Conservation (phyloP, 1,140 invertebrate genomes). For the Pectinophora gossypiella region DNA sequence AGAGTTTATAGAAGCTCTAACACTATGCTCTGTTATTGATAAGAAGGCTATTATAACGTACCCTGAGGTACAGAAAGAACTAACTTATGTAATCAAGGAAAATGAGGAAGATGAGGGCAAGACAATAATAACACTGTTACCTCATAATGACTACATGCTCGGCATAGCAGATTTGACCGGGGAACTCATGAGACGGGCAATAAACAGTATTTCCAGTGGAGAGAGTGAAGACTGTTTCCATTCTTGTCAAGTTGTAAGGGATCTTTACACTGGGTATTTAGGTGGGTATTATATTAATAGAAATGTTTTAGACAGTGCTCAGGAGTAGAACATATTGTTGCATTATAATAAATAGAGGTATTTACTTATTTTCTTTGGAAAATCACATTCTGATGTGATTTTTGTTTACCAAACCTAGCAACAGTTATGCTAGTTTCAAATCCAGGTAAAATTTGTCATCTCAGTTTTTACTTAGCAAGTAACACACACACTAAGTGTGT, state of each 20-base stretch:
- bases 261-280: constrained; percentile 84
- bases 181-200: constrained; percentile 92
- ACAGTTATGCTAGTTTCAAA: too few relatives aligned
- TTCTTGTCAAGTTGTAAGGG: constrained; percentile 83
- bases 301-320: too few relatives aligned
- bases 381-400: too few relatives aligned
- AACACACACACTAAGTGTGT: too few relatives aligned
- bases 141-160: constrained; percentile 85
- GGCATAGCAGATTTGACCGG: constrained; percentile 92
- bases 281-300: constrained; percentile 57
- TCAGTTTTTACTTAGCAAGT: too few relatives aligned
- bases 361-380: too few relatives aligned
- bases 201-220: constrained; percentile 87
- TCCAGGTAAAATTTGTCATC: too few relatives aligned
- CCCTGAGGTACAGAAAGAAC: constrained; percentile 48
- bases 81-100: neutral
- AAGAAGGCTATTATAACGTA: constrained; percentile 42
- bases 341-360: too few relatives aligned
- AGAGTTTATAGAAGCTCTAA: constrained; percentile 91
- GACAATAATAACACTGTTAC: constrained; percentile 58
- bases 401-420: too few relatives aligned
- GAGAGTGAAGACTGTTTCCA: constrained; percentile 85
- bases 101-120: constrained; percentile 25
- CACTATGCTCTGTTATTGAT: constrained; percentile 56
- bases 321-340: too few relatives aligned